These are phyloP conservation scores for Ceratothoa steindachneri DNA, from an alignment of 2,888 invertebrate species.

Conservation along the genomic window DNA sequence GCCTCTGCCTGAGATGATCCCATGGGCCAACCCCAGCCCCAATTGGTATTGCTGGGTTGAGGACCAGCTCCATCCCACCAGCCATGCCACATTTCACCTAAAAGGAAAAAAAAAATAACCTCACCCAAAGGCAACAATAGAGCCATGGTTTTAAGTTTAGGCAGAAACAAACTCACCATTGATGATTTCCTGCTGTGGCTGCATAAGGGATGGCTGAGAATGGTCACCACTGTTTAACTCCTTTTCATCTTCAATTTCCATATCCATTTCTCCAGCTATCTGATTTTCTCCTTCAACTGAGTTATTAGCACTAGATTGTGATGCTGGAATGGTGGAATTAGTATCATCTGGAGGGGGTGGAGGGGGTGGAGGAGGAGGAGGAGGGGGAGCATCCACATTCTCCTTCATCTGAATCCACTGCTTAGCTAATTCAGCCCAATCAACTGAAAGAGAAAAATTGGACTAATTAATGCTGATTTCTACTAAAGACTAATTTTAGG, in stretches of 20 bases:
- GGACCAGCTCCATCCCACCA: conserved; percentile 16
- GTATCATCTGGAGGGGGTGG: conserved; percentile 61
- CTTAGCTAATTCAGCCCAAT: conserved; percentile 93
- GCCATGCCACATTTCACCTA: conserved; percentile 29
- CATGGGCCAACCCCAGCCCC: conserved; percentile 44
- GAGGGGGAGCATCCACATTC: conserved; percentile 50
- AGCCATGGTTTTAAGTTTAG: no score
- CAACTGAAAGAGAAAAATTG: conserved; percentile 60
- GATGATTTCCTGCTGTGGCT: background rate
- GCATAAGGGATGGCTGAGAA: background rate
- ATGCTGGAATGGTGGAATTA: conserved; percentile 5
- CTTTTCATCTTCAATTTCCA: conserved; percentile 46
- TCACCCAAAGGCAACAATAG: background rate
- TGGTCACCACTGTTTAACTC: background rate
- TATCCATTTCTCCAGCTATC: conserved; percentile 44
- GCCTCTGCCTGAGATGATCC: conserved; percentile 22
- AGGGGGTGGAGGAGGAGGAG: conserved; percentile 58
- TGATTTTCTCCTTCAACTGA: conserved; percentile 14
- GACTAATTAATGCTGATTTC: background rate
- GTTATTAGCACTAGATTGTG: conserved; percentile 5
- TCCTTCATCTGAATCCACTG: conserved; percentile 98
- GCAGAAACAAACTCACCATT: background rate
- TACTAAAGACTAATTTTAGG: no score
- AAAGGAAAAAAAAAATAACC: background rate
- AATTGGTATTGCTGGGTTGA: conserved; percentile 9